Percentiles rank a stretch among this genome's conserved stretches.
Evolutionary conservation across 2,797 vertebrate species (phyloP).

Genomic region (Peromyscus eremicus): DNA sequence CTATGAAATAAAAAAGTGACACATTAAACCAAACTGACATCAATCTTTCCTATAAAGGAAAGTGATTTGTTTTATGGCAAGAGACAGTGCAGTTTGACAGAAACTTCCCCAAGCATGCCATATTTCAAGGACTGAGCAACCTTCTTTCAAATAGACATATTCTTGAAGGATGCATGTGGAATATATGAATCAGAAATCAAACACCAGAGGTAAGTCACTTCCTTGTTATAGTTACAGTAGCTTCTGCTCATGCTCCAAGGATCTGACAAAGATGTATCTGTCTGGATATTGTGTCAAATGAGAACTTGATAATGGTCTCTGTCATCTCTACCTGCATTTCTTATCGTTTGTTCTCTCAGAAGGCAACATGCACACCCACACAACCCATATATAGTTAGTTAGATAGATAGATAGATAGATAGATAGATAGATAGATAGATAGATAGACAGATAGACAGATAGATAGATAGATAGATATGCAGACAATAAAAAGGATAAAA

Average conservation of each 20-base stretch:
- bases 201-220: slow-evolving; percentile 33
- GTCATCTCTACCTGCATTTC: neutral
- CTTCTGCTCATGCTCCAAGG: slow-evolving; percentile 12
- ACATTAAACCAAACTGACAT: slow-evolving; percentile 52
- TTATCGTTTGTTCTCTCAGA: neutral
- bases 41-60: slow-evolving; percentile 20
- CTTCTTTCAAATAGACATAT: slow-evolving; percentile 2
- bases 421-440: neutral
- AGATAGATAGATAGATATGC: neutral
- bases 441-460: neutral
- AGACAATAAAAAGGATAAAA: slow-evolving; percentile 4
- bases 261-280: neutral
- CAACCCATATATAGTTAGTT: no score
- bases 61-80: slow-evolving; percentile 59
- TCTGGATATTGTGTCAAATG: neutral
- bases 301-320: neutral
- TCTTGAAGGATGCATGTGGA: slow-evolving; percentile 29
- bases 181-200: slow-evolving; percentile 58
- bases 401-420: no score
- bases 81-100: neutral
- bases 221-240: slow-evolving; percentile 5
- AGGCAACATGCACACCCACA: neutral
- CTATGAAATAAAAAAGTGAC: slow-evolving; percentile 55
- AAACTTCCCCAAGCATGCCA: neutral
- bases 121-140: slow-evolving; percentile 20